A percentile compares a stretch with the other conserved stretches of the same genome.
These are phyloP conservation scores for Ammodytes marinus DNA, from an alignment of 2,113 vertebrate species.

Conservation along the genomic window DNA sequence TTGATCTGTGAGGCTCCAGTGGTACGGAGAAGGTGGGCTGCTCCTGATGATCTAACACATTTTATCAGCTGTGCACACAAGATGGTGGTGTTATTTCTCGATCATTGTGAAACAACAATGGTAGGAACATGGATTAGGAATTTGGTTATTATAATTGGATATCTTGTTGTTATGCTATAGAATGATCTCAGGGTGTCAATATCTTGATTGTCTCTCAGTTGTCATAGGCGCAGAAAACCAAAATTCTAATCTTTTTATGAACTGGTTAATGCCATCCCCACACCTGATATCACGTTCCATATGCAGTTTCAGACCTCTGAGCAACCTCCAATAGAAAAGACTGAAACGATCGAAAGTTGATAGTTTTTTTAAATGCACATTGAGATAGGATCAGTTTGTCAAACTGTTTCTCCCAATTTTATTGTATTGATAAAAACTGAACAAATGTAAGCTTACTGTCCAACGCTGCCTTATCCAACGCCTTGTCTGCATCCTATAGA, in stretches of 20 bases:
- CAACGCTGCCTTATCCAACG: no score
- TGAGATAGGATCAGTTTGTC: no score
- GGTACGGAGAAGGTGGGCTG: slow-evolving; percentile 42
- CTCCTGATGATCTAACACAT: slow-evolving; percentile 50
- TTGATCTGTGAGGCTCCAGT: slow-evolving; percentile 36
- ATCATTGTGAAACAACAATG: neutral
- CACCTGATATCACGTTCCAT: neutral
- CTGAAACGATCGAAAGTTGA: no score
- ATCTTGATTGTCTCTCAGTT: neutral
- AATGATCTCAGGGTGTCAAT: neutral
- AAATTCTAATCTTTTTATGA: no score
- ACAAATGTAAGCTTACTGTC: no score
- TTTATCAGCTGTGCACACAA: slow-evolving; percentile 42
- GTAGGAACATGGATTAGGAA: neutral
- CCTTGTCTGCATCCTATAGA: no score
- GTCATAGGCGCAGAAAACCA: neutral
- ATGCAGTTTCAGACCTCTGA: no score
- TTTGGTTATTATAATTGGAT: neutral
- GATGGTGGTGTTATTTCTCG: slow-evolving; percentile 34
- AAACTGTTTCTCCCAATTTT: no score
- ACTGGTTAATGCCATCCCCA: no score
- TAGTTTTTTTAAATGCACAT: no score
- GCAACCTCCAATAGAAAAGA: no score
- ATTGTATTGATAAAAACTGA: no score
- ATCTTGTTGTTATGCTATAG: neutral